Evolutionary conservation across 2,797 vertebrate genomes (phyloP).

Genomic region (Xiphophorus birchmanni): DNA sequence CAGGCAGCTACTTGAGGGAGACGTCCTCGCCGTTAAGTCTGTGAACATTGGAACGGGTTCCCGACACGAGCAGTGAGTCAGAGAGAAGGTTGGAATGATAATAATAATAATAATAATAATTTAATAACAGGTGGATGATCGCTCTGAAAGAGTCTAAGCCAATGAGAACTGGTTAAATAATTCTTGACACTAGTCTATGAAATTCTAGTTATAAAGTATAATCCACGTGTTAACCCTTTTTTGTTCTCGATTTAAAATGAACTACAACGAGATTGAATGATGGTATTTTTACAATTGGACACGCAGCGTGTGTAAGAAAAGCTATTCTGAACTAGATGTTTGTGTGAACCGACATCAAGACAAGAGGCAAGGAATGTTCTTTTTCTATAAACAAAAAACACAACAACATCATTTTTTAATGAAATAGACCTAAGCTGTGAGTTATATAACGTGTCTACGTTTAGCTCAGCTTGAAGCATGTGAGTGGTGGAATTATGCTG

Average conservation of each 20-base stretch:
- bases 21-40: slow-evolving; percentile 30
- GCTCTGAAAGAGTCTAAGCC: background rate
- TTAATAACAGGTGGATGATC: background rate
- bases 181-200: slow-evolving; percentile 27
- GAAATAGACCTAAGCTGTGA: background rate
- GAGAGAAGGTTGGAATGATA: background rate
- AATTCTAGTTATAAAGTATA: slow-evolving; percentile 5
- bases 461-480: background rate
- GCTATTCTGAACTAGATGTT: background rate
- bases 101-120: background rate
- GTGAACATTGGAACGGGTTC: slow-evolving; percentile 53
- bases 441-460: background rate
- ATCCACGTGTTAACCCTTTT: background rate
- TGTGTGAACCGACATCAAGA: background rate
- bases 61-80: slow-evolving; percentile 6
- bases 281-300: background rate
- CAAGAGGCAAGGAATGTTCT: background rate
- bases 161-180: slow-evolving; percentile 13
- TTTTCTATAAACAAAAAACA: background rate
- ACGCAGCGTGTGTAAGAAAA: background rate
- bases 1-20: slow-evolving; percentile 40
- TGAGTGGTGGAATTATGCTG: background rate
- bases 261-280: background rate
- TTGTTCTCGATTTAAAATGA: background rate
- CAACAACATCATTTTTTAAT: background rate